Evolutionary conservation across 2,888 invertebrate genomes (phyloP).

Genomic region (Sipunculus nudus): DNA sequence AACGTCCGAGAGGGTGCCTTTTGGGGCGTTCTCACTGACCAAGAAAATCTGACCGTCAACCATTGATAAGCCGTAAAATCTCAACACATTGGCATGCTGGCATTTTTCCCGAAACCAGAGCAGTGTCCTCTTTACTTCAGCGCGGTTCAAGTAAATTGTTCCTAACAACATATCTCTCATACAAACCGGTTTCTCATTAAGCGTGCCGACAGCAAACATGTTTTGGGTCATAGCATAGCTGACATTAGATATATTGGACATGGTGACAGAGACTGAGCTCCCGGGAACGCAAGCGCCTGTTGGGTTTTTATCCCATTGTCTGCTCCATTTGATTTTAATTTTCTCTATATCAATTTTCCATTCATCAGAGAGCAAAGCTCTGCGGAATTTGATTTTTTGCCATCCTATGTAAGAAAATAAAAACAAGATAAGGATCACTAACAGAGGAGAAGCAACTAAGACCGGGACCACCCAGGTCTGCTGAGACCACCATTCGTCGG

Average conservation of each 20-base stretch:
- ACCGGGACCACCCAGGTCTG: conserved; percentile 48
- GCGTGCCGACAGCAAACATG: conserved; percentile 11
- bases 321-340: conserved; percentile 12
- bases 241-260: conserved; percentile 3
- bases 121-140: conserved; percentile 12
- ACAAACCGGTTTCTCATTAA: conserved; percentile 11
- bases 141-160: no score
- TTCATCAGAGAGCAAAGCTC: conserved; percentile 31
- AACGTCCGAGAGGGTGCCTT: conserved; percentile 54
- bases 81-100: conserved; percentile 24
- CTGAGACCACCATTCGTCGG: conserved; percentile 28
- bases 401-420: conserved; percentile 43
- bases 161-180: conserved; percentile 12
- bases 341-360: conserved; percentile 33
- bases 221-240: background rate
- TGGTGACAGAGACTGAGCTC: conserved; percentile 3
- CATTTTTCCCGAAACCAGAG: conserved; percentile 27
- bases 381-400: conserved; percentile 34
- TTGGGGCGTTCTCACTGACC: conserved; percentile 51
- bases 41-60: conserved; percentile 42
- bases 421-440: conserved; percentile 27
- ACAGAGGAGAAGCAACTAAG: conserved; percentile 36
- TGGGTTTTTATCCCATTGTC: background rate
- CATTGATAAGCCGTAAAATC: conserved; percentile 54
- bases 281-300: background rate